Evolutionary conservation across 2,888 invertebrate species (phyloP), one percentile per base, ranked within the genome.

Genomic region (Volucella zonaria): DNA sequence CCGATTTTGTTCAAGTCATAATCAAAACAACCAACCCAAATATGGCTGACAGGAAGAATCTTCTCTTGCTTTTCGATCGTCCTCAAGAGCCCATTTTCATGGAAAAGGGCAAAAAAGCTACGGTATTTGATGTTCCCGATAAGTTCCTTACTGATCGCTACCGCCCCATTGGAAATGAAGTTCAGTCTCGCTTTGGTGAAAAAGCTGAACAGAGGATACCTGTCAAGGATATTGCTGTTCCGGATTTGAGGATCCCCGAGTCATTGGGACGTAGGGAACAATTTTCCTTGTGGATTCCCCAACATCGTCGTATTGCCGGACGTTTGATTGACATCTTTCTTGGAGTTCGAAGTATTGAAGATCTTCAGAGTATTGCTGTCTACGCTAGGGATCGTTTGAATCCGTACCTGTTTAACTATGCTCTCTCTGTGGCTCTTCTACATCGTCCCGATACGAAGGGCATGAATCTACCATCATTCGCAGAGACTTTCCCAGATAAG

Each of bases 361-460:
- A 96, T 87, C 93, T 96, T 81, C 91, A 94, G 87, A 40, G 93
- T 95, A 12, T 95, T 31, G 93, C 95, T 64, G 94, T 94, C 12
- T 96, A 93, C 88, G 93, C 94, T 59, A 93, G 96, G 58, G 95
- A 95, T 82, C 93, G 95, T 56, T 91, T 96, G 12, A 96, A 96
- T 90, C 94, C 96, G 0, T 95, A 95, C 87, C 90, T 96, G 87
- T 96, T 95, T 92, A 95, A 95, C 90, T 96, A 96, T 89, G 94
- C 95, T 56, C 93, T 94, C 40, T 95, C 96, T 1, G 95, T 96
- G 8, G 95, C 95, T 0, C 90, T 96, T 23, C 92, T 95, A 87
- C 95, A 96, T 91, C 90, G 92, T 10, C 89, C 90, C 8, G 95
- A 95, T 88, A 94, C 94, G 38, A 92, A 92, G 86, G 91, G 93